Evolutionary conservation across 2,888 invertebrate species (phyloP).

Genomic region (Trachelus iudaicus): DNA sequence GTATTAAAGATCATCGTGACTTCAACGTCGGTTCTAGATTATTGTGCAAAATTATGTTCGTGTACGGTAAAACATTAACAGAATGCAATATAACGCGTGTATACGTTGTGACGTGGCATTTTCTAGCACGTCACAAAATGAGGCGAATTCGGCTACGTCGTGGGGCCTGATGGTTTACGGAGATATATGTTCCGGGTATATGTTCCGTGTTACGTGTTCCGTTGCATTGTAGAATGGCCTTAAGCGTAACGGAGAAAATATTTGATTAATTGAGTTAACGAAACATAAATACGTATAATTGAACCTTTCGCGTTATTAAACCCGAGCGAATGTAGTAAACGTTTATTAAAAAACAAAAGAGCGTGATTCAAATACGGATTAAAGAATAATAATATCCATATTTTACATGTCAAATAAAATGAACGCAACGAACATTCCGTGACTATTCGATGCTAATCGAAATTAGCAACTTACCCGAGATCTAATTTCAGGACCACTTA

Average conservation of each 20-base stretch:
- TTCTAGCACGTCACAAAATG: no score
- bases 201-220: no score
- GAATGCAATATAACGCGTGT: no score
- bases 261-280: not conserved
- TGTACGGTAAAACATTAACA: no score
- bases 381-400: not conserved
- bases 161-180: no score
- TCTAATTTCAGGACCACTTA: not conserved
- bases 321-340: not conserved
- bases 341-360: not conserved
- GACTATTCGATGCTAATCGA: not conserved
- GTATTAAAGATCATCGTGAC: not conserved
- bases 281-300: not conserved
- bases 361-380: not conserved
- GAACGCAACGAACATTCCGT: not conserved
- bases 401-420: not conserved
- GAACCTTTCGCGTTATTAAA: not conserved
- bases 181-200: no score
- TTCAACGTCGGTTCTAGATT: not conserved
- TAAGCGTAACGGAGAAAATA: not conserved
- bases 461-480: not conserved
- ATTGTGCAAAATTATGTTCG: not conserved
- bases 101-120: no score
- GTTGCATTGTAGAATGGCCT: no score
- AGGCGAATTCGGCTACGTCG: no score